Base-by-base conservation (phyloP, 1,140 invertebrate species). In the Drosophila simulans region DNA sequence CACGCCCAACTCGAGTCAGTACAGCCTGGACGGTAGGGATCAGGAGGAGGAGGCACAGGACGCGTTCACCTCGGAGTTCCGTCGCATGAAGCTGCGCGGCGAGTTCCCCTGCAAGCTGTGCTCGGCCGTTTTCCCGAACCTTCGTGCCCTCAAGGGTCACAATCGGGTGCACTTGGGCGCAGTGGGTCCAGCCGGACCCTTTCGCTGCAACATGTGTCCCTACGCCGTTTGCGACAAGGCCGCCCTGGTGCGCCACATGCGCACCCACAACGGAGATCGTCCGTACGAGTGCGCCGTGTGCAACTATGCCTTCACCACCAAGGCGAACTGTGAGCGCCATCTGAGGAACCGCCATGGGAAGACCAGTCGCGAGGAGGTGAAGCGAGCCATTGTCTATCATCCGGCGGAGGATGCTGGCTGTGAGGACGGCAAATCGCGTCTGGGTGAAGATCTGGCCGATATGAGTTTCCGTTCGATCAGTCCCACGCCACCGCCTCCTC, bases 301-400 rank as follows among this genome's bases (percentile, higher is more conserved):
- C 92, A 97, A 97, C 79, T 98, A 97, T 80, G 97, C 98, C 1
- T 99, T 99, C 92, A 99, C 98, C 1, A 99, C 98, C 0, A 99
- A 99, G 92, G 95, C 97, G 0, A 98, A 98, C 79, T 98, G 97
- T 85, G 97, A 98, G 92, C 93, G 97, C 1, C 97, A 99, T 94
- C 93, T 99, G 90, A 93, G 98, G 88, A 97, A 99, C 93, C 93
- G 97, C 1, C 98, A 99, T 88, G 95, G 96, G 96, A 98, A 93
- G 93, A 95, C 46, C 80, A 94, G 95, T 3, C 94, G 97, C 48
- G 96, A 98, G 60, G 97, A 98, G 71, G 95, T 98, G 0, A 97
- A 98, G 86, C 95, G 95, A 42, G 95, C 96, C 3, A 96, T 98
- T 52, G 96, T 97, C 46, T 97, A 97, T 80, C 96, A 97, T 93